Base-by-base conservation (phyloP, 2,113 vertebrate species). In the Lampris incognitus region DNA sequence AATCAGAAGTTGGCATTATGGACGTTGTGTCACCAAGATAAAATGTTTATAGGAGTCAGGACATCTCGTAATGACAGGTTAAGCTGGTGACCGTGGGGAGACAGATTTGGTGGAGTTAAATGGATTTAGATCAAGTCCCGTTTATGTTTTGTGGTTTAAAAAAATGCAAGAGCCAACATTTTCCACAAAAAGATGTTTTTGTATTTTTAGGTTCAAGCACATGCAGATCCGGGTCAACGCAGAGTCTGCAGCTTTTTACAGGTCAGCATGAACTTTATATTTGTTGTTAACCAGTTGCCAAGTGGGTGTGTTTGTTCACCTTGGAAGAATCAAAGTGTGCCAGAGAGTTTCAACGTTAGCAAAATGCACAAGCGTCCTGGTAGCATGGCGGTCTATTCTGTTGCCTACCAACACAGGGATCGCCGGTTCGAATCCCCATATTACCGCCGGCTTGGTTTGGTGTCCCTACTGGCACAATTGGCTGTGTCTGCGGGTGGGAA, bases 181-280 rank as follows among this genome's bases (percentile, higher is more conserved):
- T 57, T 8, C 24, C 5, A 39, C 6, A 37, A 1, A 36, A 48
- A 5, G 39, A 4, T n/a, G 56, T 55, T 69, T 74, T 81, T 70
- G 0, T 38, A 63, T 82, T 3, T 77, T 6, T 89, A 99, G 98
- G 88, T 99, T 99, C 92, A 99, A 99, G 77, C 98, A 99, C 82
- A 96, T 99, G 96, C 97, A 99, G 92, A 95, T 99, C 78, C 95
- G 98, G 48, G 95, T 98, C 82, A 96, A 98, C 41, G 98, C 98
- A 0, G 98, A 99, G 78, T 94, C 98, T 57, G 97, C 95, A 40
- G 97, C 98, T 70, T 98, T 99, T 87, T 97, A 95, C 94, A 96
- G 98, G 98, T 98, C 70, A 91, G 92, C 11, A 1, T 72, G 1
- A 24, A 48, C 11, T 10, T 71, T 36, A 51, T 50, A 38, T 64